Evolutionary conservation across 2,113 vertebrate species (phyloP).

Genomic region (Dissostichus mawsoni): DNA sequence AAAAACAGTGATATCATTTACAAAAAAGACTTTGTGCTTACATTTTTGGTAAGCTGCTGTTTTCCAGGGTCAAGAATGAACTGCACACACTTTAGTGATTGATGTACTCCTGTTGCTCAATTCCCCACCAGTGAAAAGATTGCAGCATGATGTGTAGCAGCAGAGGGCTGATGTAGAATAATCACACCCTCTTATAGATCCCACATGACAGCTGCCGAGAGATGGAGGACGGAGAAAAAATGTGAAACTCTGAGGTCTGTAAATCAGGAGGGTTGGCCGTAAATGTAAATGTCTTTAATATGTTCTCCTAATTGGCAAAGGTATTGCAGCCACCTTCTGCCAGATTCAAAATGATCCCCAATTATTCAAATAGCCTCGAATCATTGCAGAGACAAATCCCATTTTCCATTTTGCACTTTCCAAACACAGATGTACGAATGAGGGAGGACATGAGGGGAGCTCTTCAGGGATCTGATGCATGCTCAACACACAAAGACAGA

Average conservation of each 20-base stretch:
- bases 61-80: too few species aligned
- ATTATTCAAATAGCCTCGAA: slow-evolving; percentile 23
- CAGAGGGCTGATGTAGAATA: slow-evolving; percentile 8
- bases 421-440: neutral
- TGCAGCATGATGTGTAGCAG: neutral
- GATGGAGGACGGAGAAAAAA: slow-evolving; percentile 7
- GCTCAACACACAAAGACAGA: slow-evolving; percentile 30
- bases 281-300: slow-evolving; percentile 17
- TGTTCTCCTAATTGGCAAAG: slow-evolving; percentile 17
- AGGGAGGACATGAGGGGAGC: neutral
- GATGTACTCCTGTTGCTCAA: too few species aligned
- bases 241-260: slow-evolving; percentile 12
- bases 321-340: slow-evolving; percentile 14
- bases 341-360: neutral
- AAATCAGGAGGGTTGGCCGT: slow-evolving; percentile 13
- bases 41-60: too few species aligned
- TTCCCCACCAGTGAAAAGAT: neutral
- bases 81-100: too few species aligned
- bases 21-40: too few species aligned
- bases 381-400: neutral
- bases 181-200: neutral
- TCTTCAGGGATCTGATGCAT: slow-evolving; percentile 17
- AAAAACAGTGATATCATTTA: too few species aligned
- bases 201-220: slow-evolving; percentile 16
- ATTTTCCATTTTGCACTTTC: neutral